A percentile compares a stretch with the other conserved stretches of the same genome.
Evolutionary conservation across 2,888 invertebrate species (phyloP).

Genomic region (Aspidapion aeneum): DNA sequence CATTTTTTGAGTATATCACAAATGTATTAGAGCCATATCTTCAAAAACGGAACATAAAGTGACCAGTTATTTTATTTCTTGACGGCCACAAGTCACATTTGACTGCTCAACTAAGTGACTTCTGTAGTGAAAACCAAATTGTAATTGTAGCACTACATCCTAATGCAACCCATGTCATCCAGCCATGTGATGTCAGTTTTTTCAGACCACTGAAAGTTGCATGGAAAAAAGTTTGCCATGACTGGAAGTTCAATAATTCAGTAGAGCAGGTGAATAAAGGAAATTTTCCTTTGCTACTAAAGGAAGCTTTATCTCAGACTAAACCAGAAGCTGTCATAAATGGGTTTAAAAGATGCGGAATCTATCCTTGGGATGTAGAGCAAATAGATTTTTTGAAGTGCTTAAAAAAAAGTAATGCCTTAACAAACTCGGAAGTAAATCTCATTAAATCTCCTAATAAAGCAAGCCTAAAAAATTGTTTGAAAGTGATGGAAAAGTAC

Average conservation of each 20-base stretch:
- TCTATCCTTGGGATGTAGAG: slow-evolving; percentile 8
- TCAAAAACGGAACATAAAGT: too few species aligned
- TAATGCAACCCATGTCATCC: slow-evolving; percentile 22
- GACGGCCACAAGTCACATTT: slow-evolving; percentile 19
- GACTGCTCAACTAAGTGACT: slow-evolving; percentile 19
- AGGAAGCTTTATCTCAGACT: slow-evolving; percentile 3
- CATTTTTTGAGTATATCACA: slow-evolving; percentile 21
- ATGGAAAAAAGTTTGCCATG: slow-evolving; percentile 12
- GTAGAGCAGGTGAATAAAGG: slow-evolving; percentile 11
- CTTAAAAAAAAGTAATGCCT: too few species aligned
- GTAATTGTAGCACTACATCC: slow-evolving; percentile 17
- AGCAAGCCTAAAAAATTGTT: too few species aligned
- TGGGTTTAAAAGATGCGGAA: slow-evolving; percentile 13
- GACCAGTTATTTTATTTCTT: slow-evolving; percentile 8
- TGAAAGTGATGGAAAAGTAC: too few species aligned
- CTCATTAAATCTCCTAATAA: too few species aligned
- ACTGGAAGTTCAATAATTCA: neutral
- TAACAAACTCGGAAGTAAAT: too few species aligned
- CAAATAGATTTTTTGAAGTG: slow-evolving; percentile 8
- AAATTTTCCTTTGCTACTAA: slow-evolving; percentile 7
- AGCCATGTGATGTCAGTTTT: slow-evolving; percentile 19
- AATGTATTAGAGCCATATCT: too few species aligned
- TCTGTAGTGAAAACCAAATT: slow-evolving; percentile 18
- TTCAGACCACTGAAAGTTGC: slow-evolving; percentile 18
- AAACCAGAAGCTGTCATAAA: slow-evolving; percentile 5